phyloP scores from a whole-genome alignment of 2,888 invertebrate genomes.

The Blastobasis lacticolella region DNA sequence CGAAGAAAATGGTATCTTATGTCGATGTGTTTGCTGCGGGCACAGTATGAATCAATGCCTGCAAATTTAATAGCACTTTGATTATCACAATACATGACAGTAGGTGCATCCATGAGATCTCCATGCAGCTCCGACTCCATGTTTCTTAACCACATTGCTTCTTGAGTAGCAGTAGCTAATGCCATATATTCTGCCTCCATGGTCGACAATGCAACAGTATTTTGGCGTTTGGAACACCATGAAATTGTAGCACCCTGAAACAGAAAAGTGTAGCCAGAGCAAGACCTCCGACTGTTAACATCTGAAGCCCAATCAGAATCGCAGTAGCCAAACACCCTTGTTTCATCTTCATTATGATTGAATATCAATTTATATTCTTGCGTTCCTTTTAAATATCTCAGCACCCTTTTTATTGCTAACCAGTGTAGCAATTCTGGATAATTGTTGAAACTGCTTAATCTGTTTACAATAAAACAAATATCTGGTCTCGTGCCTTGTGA shows the following conservation, averaged over 20 bases:
- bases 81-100: slow-evolving; percentile 15
- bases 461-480: slow-evolving; percentile 17
- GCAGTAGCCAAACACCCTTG: slow-evolving; percentile 12
- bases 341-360: slow-evolving; percentile 6
- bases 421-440: slow-evolving; percentile 15
- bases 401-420: slow-evolving; percentile 14
- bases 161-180: slow-evolving; percentile 14
- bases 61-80: slow-evolving; percentile 17
- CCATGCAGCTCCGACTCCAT: slow-evolving; percentile 10
- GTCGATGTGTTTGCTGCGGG: slow-evolving; percentile 16
- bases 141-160: slow-evolving; percentile 15
- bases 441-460: slow-evolving; percentile 18
- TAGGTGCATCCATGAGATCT: background rate
- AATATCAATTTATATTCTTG: slow-evolving; percentile 8
- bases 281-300: slow-evolving; percentile 14
- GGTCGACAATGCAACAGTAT: slow-evolving; percentile 8
- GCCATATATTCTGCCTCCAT: slow-evolving; percentile 19
- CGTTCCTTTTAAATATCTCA: slow-evolving; percentile 20
- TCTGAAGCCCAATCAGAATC: slow-evolving; percentile 22
- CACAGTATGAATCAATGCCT: slow-evolving; percentile 7
- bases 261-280: slow-evolving; percentile 20
- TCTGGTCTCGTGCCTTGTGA: slow-evolving; percentile 18
- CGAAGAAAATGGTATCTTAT: slow-evolving; percentile 14
- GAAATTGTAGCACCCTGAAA: slow-evolving; percentile 21
- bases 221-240: slow-evolving; percentile 22